Conservation (phyloP, 2,888 invertebrate species). For the Mimachlamys varia region DNA sequence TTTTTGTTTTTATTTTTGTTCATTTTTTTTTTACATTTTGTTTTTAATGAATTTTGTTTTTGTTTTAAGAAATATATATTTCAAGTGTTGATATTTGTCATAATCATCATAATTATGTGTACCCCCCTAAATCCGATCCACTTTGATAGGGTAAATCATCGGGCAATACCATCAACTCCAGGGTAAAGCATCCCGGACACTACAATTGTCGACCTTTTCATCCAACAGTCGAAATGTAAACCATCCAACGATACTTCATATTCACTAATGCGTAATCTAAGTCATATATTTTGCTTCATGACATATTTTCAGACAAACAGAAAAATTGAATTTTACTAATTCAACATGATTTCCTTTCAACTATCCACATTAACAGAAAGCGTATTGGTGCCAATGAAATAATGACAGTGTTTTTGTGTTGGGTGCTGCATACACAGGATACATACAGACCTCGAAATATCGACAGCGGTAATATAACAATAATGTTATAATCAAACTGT, state of each 20-base stretch:
- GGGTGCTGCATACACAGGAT: neutral
- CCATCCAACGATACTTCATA: too few relatives aligned
- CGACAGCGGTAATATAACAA: neutral
- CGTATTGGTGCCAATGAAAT: neutral
- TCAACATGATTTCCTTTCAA: too few relatives aligned
- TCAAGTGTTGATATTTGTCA: too few relatives aligned
- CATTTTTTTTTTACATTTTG: neutral
- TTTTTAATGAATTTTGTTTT: neutral
- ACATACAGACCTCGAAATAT: neutral
- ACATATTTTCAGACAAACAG: too few relatives aligned
- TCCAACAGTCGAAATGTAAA: too few relatives aligned
- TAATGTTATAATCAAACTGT: too few relatives aligned
- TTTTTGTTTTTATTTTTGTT: neutral
- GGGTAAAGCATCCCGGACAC: neutral
- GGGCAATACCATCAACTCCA: neutral
- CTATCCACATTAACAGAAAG: too few relatives aligned
- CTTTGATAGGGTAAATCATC: neutral
- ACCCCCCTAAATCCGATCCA: neutral
- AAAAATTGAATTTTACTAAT: too few relatives aligned
- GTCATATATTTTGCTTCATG: too few relatives aligned
- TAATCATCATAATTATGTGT: too few relatives aligned
- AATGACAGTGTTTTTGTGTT: neutral
- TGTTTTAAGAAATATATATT: neutral
- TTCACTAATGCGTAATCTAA: too few relatives aligned
- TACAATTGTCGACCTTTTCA: too few relatives aligned